phyloP scores from a whole-genome alignment of 2,888 invertebrate genomes.

The Yponomeuta plumbellus region DNA sequence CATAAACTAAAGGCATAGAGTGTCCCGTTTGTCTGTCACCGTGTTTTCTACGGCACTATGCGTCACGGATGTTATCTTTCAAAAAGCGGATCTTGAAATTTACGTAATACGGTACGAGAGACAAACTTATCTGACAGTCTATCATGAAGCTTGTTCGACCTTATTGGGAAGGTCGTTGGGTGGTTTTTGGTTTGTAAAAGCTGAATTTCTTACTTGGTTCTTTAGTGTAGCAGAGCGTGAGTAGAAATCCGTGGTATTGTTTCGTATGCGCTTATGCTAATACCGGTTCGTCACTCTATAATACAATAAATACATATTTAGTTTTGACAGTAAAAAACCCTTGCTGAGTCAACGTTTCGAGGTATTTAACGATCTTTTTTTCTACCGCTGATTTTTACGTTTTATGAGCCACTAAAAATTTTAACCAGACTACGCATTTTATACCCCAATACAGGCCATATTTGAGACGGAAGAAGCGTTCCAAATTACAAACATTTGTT shows the following conservation, averaged over 20 bases:
- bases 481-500: too few species aligned
- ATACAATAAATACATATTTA: slow-evolving; percentile 36
- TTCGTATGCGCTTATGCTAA: slow-evolving; percentile 52
- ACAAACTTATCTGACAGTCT: neutral
- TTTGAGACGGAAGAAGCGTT: too few species aligned
- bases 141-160: neutral
- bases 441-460: too few species aligned
- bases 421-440: too few species aligned
- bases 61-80: neutral
- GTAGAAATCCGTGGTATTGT: slow-evolving; percentile 52
- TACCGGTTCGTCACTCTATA: slow-evolving; percentile 36
- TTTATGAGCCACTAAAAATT: neutral
- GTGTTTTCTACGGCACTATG: neutral
- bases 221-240: slow-evolving; percentile 46
- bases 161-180: neutral
- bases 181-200: neutral
- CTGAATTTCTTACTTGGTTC: neutral
- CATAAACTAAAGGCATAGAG: neutral
- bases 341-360: slow-evolving; percentile 37
- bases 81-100: slow-evolving; percentile 8
- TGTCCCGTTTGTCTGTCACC: slow-evolving; percentile 5
- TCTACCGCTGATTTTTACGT: neutral
- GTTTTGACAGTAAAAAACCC: slow-evolving; percentile 43
- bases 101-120: neutral
- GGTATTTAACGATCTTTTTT: neutral